Evolutionary conservation across 1,140 invertebrate species (phyloP), one percentile per base, ranked within the genome.

Genomic region (Drosophila neocordata): DNA sequence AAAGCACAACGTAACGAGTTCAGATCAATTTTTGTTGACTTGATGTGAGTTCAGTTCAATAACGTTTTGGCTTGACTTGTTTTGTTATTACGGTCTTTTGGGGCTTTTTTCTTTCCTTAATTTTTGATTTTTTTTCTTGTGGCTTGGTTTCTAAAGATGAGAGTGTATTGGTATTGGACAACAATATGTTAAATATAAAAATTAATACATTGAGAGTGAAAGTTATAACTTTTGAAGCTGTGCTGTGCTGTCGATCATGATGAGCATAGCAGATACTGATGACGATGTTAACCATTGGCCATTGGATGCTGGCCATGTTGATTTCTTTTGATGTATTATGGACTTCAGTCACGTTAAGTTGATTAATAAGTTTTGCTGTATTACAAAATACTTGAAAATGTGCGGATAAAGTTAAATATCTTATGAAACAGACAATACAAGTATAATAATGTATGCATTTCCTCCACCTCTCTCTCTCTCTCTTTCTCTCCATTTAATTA

Each of bases 171-270:
- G 65, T 82, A 53, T 75, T 79, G 83, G 57, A 77, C 84, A 88
- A 88, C 83, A 87, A 87, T 87, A 88, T 83, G 83, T 89, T 88
- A 89, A 89, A 89, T 89, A 89, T 89, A 78, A 83, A 90, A 90
- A 90, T 81, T 84, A 83, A 90, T 90, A 90, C 88, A 88, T 90
- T 74, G 88, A 90, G 89, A 90, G 88, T 90, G 88, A 90, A 90
- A 90, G 88, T 90, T 90, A 87, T 90, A 87, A 80, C 84, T 79
- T 76, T 87, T 65, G 80, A 70, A 75, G 74, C 56, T 13, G 13
- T 44, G 51, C 35, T 52, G 56, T 74, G 51, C 51, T 73, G 70
- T 82, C 70, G 70, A 87, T 85, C 78, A 81, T 87, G 60, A 83
- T 76, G 58, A 75, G 15, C 60, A 73, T 27, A 15, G 41, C 7